Percentiles rank a stretch among this genome's conserved stretches.
phyloP scores from a whole-genome alignment of 2,797 vertebrate species.

The Acanthopagrus latus region DNA sequence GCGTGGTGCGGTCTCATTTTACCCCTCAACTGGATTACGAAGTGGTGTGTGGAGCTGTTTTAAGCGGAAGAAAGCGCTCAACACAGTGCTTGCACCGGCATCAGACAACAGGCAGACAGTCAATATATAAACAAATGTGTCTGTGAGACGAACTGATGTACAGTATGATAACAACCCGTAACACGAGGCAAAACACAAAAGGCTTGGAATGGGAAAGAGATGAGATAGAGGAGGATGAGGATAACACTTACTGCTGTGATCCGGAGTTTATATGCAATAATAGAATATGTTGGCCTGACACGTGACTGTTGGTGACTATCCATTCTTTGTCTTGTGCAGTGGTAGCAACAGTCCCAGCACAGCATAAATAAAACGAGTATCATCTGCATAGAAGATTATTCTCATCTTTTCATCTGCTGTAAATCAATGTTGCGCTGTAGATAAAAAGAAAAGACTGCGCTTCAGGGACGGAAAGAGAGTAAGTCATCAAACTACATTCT shows the following conservation, averaged over 20 bases:
- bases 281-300: not conserved
- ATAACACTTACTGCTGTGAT: not conserved
- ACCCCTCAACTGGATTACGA: not conserved
- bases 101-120: no score
- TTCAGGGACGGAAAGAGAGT: not conserved
- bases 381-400: not conserved
- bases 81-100: no score
- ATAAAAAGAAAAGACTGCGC: not conserved
- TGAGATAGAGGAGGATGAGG: not conserved
- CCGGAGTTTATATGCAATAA: not conserved
- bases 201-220: constrained; percentile 3
- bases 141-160: not conserved
- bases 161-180: not conserved
- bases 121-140: not conserved
- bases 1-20: not conserved
- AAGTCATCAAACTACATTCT: not conserved
- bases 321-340: not conserved
- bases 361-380: not conserved
- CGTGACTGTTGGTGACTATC: not conserved
- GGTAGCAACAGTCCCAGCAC: not conserved
- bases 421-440: not conserved
- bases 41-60: no score
- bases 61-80: no score
- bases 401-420: not conserved
- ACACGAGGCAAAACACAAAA: not conserved